Evolutionary conservation across 2,797 vertebrate species (phyloP).

Genomic region (Muscicapa striata): DNA sequence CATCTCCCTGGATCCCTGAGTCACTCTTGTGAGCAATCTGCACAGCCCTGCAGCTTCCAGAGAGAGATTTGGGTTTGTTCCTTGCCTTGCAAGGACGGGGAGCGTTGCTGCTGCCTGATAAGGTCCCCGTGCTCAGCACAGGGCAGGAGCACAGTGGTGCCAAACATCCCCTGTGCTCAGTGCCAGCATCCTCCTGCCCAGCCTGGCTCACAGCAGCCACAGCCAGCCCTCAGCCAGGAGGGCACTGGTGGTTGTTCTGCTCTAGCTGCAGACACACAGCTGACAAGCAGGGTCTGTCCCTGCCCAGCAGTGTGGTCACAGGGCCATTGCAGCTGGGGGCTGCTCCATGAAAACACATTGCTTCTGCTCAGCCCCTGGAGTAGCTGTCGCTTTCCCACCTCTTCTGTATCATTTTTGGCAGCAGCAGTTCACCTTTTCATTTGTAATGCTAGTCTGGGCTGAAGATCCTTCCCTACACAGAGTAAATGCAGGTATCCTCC

Average conservation of each 20-base stretch:
- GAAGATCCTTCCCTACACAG: rapidly evolving
- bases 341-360: neutral
- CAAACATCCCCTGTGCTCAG: neutral
- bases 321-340: rapidly evolving
- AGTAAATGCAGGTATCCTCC: neutral
- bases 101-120: neutral
- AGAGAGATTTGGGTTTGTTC: neutral
- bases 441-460: neutral
- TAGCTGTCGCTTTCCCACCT: neutral
- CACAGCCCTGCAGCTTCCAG: neutral
- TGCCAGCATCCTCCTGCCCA: neutral
- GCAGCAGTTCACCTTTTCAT: neutral
- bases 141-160: neutral
- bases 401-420: neutral
- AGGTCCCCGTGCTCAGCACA: neutral
- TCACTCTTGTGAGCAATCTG: neutral
- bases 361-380: neutral
- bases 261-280: rapidly evolving
- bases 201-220: neutral
- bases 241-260: neutral
- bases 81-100: neutral
- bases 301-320: neutral
- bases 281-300: neutral
- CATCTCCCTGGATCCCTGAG: neutral
- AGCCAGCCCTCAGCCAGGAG: neutral